Evolutionary conservation across 2,888 invertebrate genomes (phyloP).

Genomic region (Synergus japonicus): DNA sequence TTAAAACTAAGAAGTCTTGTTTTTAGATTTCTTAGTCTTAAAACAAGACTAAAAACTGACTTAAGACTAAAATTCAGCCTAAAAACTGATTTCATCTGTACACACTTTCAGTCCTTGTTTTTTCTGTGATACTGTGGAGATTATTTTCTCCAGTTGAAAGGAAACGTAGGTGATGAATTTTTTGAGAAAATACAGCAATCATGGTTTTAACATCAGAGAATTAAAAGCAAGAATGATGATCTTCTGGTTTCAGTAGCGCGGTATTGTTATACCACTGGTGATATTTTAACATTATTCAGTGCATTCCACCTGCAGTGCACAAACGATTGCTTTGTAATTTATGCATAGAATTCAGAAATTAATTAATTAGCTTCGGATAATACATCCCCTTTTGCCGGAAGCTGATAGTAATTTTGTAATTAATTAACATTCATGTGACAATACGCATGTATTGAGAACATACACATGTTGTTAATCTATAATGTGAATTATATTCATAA

Average conservation of each 20-base stretch:
- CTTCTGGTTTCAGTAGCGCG: background rate
- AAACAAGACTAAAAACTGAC: too few species aligned
- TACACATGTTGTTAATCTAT: background rate
- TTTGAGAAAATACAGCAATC: background rate
- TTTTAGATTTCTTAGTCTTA: too few species aligned
- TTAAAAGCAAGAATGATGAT: background rate
- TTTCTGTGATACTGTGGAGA: too few species aligned
- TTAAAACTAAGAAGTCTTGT: too few species aligned
- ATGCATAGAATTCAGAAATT: conserved; percentile 34
- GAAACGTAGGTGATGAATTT: background rate
- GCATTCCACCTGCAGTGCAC: background rate
- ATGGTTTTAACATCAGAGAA: background rate
- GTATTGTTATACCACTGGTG: background rate
- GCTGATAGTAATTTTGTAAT: conserved; percentile 26
- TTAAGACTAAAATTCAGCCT: too few species aligned
- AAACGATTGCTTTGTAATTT: conserved; percentile 6
- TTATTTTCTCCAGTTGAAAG: background rate
- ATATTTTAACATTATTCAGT: conserved; percentile 1
- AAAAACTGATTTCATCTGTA: too few species aligned
- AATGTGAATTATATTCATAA: background rate
- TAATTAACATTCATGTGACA: background rate
- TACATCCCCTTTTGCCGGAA: background rate
- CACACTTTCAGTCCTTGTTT: too few species aligned
- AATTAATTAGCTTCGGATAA: conserved; percentile 14
- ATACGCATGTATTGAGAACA: background rate